phyloP scores from a whole-genome alignment of 2,888 invertebrate genomes.

The Metacarcinus magister region DNA sequence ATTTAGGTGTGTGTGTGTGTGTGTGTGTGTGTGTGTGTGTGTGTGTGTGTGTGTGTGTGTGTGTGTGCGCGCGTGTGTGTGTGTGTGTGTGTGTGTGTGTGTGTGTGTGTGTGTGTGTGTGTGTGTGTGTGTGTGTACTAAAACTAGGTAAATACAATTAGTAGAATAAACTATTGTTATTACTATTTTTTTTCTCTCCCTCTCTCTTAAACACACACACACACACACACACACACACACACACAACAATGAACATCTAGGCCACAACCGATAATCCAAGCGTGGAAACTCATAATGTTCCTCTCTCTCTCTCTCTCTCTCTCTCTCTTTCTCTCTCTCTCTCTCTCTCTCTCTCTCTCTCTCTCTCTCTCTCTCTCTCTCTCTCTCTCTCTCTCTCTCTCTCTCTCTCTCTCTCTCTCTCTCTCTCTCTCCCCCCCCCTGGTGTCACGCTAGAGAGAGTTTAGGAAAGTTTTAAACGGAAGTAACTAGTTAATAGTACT shows the following conservation, averaged over 20 bases:
- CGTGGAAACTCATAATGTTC: background rate
- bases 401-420: background rate
- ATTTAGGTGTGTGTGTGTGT: no score
- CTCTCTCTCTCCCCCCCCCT: background rate
- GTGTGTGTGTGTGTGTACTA: background rate
- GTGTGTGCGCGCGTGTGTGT: background rate
- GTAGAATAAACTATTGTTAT: no score
- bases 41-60: background rate
- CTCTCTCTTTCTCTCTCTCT: no score
- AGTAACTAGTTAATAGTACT: no score
- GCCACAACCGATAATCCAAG: background rate
- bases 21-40: conserved; percentile 47
- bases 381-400: conserved; percentile 29
- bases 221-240: no score
- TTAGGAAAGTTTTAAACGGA: background rate
- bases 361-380: background rate
- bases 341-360: background rate
- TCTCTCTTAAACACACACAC: no score
- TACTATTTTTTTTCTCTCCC: no score
- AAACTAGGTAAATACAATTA: no score
- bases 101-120: background rate
- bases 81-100: conserved; percentile 34
- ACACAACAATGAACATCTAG: no score
- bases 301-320: no score
- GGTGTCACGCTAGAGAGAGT: background rate